Evolutionary conservation across 2,888 invertebrate genomes (phyloP).

Genomic region (Eupithecia pulchellata): DNA sequence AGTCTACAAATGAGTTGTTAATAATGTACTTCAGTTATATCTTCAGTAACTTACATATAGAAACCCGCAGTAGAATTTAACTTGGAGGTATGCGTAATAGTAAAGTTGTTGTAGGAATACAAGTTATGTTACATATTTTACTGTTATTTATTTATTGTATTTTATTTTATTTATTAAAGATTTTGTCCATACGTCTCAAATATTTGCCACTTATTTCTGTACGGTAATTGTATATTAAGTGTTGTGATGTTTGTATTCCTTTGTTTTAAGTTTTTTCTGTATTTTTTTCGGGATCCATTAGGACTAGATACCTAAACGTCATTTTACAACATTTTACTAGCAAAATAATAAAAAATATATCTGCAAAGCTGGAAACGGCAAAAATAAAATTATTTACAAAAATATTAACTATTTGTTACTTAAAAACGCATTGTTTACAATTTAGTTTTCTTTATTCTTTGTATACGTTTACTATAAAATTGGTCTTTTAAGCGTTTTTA

Average conservation of each 20-base stretch:
- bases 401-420: conserved; percentile 26
- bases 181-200: conserved; percentile 1
- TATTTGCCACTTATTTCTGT: not conserved
- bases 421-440: conserved; percentile 28
- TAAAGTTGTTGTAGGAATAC: not conserved
- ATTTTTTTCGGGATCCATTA: conserved; percentile 18
- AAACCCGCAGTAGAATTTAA: not conserved
- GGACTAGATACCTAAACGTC: conserved; percentile 32
- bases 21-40: not conserved
- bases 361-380: conserved; percentile 6
- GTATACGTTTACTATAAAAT: conserved; percentile 34
- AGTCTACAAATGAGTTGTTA: not conserved
- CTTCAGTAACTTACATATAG: not conserved
- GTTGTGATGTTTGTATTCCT: not conserved
- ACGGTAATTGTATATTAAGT: not conserved
- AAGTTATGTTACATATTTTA: not conserved
- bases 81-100: not conserved
- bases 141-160: not conserved
- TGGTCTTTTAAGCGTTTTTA: conserved; percentile 42
- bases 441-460: conserved; percentile 25
- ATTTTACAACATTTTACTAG: conserved; percentile 14
- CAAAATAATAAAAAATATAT: conserved; percentile 9
- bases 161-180: too few relatives aligned
- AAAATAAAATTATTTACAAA: conserved; percentile 30
- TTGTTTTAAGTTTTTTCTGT: conserved; percentile 1